Evolutionary conservation across 2,888 invertebrate species (phyloP), one percentile per base, ranked within the genome.

Genomic region (Neria commutata): DNA sequence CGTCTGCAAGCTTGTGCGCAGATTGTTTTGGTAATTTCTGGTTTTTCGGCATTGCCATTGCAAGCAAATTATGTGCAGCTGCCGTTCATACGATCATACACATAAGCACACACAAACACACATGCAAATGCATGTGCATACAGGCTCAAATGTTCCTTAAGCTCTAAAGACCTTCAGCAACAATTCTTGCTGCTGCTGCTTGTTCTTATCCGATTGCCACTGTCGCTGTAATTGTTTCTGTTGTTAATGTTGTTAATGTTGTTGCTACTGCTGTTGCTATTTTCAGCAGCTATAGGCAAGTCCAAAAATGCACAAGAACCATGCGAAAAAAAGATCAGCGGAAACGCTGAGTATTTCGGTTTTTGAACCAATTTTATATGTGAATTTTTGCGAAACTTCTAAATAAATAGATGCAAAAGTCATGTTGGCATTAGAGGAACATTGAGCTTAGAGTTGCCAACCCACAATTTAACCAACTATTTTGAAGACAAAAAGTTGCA

Each of bases 331-430:
- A 37, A 14, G 33, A 50, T 52, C 66, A 68, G 53, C 71, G 74
- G 72, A 74, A 73, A 73, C 71, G 74, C 73, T 67, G 71, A 72
- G 68, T 73, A 57, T 67, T 62, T 62, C 1, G 67, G 68, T 70
- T 71, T 42, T 42, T 42, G 42, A 21, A 5, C 3, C 42, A 14
- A 42, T 42, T 42, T 14, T 42, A 19, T 42, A 21, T 42, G 6
- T 29, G 11, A 29, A 29, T 29, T 6, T n/a, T 29, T 8, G 29
- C 6, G 11, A 29, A 29, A 29, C 11, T 8, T 11, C 29, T 11
- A 29, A 29, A 29, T 11, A 11, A 29, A 29, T 29, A 8, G 29
- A 29, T 8, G 29, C 11, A 29, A 11, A 29, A 29, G 11, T 8
- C 6, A 29, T 8, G 29, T 6, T 29, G 11, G 29, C 6, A 8